Evolutionary conservation across 2,797 vertebrate genomes (phyloP), one percentile per base, ranked within the genome.

Genomic region (Malacoraja senta): DNA sequence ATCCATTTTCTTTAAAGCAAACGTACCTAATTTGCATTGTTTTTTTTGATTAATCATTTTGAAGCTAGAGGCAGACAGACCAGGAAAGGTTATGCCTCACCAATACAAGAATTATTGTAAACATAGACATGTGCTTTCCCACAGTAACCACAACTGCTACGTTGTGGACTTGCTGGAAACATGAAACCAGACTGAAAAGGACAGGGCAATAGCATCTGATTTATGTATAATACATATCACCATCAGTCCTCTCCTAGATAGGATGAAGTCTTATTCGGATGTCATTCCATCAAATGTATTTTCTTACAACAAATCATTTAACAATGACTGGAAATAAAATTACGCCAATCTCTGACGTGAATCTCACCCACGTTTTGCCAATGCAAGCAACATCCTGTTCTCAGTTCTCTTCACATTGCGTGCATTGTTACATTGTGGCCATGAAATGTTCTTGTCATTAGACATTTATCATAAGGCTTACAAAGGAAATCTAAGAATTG

Each of bases 281-380:
- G 90, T 53, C 71, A 17, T 13, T 72, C 7, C 90, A 74, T 74
- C 71, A 91, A 53, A 72, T 91, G 72, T 12, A 92, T 76, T 38
- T 53, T 21, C 19, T 74, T 92, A 53, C 68, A 92, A 76, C 38
- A 92, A 76, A 21, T 32, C 19, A 71, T 91, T 91, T 38, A 91
- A 91, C 38, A 53, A 26, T 92, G 90, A 92, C 71, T 76, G 90
- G 72, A 76, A 92, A 92, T 92, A 71, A 92, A 92, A 88, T 88
- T 68, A n/a, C n/a, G 21, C 1, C n/a, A 68, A 68, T 68, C 84
- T 88, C n/a, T 68, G 61, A 88, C 44, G 24, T 19, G 38, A 86
- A 24, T 12, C 71, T 15, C 38, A 2, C 38, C 90, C 90, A 74
- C 68, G 38, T 21, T 72, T 7, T 2, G 71, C 68, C 24, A 74